Base-by-base conservation (phyloP, 1,140 invertebrate genomes). In the Caenorhabditis inopinata region DNA sequence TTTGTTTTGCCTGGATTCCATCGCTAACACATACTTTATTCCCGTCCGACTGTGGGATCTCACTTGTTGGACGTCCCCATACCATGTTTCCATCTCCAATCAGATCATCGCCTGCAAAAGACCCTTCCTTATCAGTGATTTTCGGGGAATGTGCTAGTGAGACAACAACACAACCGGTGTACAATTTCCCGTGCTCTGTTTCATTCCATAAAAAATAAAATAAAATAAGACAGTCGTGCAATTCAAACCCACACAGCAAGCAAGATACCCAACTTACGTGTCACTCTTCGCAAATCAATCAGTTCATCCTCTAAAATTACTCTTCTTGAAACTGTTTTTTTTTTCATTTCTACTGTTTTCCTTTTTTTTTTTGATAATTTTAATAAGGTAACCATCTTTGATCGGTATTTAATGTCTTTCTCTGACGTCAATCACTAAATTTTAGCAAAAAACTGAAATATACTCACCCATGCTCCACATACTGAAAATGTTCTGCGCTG, bases 401-500 rank as follows among this genome's bases (percentile, higher is more conserved):
- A 68, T 32, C 58, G 16, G 25, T 6, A 6, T 38, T 68, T 68
- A 38, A 68, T 21, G 58, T 4, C 58, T 38, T 58, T 58, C n/a
- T n/a, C 35, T 29, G 11, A 58, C 1, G 48, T 51, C 12, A 23
- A 6, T 6, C 11, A 4, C 21, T 6, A 32, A 32, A 38, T 32
- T 38, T 21, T 21, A 68, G 58, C 38, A 68, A 68, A 38, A 68
- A 68, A 68, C 35, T 12, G 1, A 16, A 38, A 32, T 18, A 9
- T 38, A 38, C 58, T 68, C 4, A 68, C 58, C 58, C 58, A 68
- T 68, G 21, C 58, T 68, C 58, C 58, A 68, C 58, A 68, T 68
- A 32, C 58, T 68, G 58, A 68, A 68, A 68, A 68, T 68, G 58
- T 68, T n/a, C 32, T 68, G 58, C 21, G 58, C 58, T 68, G 58